phyloP scores from a whole-genome alignment of 2,113 vertebrate species.

The western clawed frog (Xenopus tropicalis) region UCB_Xtro_10.0 CM004451.2:72575501-72576000 shows the following conservation, averaged over 20 bases:
- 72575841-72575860: background rate
- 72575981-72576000: too few relatives aligned
- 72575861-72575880: background rate
- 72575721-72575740: background rate
- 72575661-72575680: background rate
- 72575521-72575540: too few relatives aligned
- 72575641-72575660: constrained; percentile 8
- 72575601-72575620: background rate
- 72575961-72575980: too few relatives aligned
- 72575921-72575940: too few relatives aligned
- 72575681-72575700: constrained; percentile 7
- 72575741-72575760: background rate
- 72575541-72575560: background rate
- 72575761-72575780: constrained; percentile 6
- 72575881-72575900: background rate
- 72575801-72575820: background rate
- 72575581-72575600: background rate
- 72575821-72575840: background rate
- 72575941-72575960: too few relatives aligned
- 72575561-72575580: background rate
- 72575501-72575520: too few relatives aligned
- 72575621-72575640: constrained; percentile 1
- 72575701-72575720: constrained; percentile 12
- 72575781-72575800: constrained; percentile 12
- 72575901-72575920: background rate